phyloP scores from a whole-genome alignment of 1,140 invertebrate genomes.

The Pseudachorutes palmiensis region DNA sequence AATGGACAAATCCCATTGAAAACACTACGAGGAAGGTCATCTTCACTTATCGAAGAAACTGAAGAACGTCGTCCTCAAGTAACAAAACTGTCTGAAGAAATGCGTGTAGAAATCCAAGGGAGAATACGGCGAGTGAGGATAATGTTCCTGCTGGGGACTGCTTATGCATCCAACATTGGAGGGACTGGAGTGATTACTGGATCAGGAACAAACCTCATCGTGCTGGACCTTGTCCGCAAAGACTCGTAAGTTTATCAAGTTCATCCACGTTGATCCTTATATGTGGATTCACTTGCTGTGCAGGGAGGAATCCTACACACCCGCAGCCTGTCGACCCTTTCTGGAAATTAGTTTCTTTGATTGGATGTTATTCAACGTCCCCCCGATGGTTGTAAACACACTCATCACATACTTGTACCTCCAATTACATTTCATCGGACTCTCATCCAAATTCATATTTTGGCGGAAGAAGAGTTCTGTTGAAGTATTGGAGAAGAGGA shows the following conservation, averaged over 20 bases:
- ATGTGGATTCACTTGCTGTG: background rate
- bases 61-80: too few relatives aligned
- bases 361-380: constrained; percentile 61
- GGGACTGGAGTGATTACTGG: constrained; percentile 53
- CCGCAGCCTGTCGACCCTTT: constrained; percentile 18
- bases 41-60: too few relatives aligned
- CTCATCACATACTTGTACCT: constrained; percentile 59
- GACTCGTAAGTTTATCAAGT: constrained; percentile 30
- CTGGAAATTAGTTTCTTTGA: constrained; percentile 35
- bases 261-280: background rate
- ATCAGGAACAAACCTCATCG: constrained; percentile 78
- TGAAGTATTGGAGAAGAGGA: too few relatives aligned
- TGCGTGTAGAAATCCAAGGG: constrained; percentile 13
- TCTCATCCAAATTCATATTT: constrained; percentile 14
- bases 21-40: too few relatives aligned
- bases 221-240: constrained; percentile 50
- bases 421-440: constrained; percentile 51
- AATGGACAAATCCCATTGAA: too few relatives aligned
- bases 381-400: constrained; percentile 63
- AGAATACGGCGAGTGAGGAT: constrained; percentile 30
- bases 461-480: constrained; percentile 10
- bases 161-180: constrained; percentile 36
- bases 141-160: constrained; percentile 36
- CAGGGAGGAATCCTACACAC: constrained; percentile 17
- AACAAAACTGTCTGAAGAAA: background rate